These are phyloP conservation scores for Lutraria rhynchaena DNA, from an alignment of 1,140 invertebrate genomes.

Conservation along the genomic window DNA sequence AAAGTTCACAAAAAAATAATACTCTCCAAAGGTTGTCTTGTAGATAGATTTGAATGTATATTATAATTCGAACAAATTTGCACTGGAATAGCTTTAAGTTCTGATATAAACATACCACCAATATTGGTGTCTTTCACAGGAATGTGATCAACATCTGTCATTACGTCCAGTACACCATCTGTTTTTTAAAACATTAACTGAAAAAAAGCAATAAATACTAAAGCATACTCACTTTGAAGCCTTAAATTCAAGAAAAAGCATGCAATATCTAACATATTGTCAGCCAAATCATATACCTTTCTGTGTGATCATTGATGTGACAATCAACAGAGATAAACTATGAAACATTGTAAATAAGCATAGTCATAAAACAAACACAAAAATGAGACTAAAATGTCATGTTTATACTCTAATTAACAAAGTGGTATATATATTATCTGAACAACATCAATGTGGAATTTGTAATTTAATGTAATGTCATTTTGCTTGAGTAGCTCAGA, in stretches of 20 bases:
- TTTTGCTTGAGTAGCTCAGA: no score
- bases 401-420: no score
- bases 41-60: no score
- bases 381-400: no score
- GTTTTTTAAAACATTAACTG: background rate
- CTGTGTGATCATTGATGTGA: background rate
- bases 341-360: background rate
- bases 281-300: background rate
- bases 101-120: conserved; percentile 48
- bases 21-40: no score
- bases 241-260: background rate
- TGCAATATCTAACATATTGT: background rate
- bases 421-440: background rate
- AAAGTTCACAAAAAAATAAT: no score
- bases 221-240: background rate
- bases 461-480: no score
- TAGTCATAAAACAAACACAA: no score
- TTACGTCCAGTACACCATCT: background rate
- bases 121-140: conserved; percentile 60
- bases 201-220: background rate
- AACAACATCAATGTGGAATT: background rate
- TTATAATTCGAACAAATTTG: no score
- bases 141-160: conserved; percentile 56
- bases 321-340: background rate
- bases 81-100: no score